Conservation (phyloP, 2,113 vertebrate species). For the Neolamprologus falcicula region DNA sequence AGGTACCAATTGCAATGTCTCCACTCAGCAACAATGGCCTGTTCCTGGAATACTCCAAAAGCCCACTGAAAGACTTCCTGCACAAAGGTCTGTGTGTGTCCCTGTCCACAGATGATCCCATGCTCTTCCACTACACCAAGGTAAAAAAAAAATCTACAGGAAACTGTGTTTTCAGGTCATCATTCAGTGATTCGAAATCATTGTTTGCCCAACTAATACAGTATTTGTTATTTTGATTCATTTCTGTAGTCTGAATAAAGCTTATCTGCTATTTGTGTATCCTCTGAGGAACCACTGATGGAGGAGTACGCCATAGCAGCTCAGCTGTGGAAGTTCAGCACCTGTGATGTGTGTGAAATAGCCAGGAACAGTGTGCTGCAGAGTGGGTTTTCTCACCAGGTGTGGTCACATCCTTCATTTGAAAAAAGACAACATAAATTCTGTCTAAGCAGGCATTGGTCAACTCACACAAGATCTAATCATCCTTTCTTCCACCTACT, state of each 20-base stretch:
- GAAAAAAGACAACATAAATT: neutral
- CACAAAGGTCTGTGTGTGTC: conserved; percentile 89
- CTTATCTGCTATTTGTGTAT: neutral
- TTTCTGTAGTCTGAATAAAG: neutral
- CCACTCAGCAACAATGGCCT: conserved; percentile 94
- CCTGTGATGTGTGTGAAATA: conserved; percentile 91
- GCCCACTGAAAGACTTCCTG: conserved; percentile 84
- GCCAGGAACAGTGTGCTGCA: conserved; percentile 91
- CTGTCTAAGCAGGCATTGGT: neutral
- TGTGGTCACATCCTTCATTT: conserved; percentile 10
- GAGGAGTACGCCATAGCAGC: conserved; percentile 96
- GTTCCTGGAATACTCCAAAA: conserved; percentile 92
- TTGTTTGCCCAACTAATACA: neutral
- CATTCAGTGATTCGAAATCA: neutral
- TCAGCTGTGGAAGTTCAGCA: conserved; percentile 94
- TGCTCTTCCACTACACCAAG: conserved; percentile 97
- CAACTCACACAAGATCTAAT: neutral
- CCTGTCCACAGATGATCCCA: conserved; percentile 89
- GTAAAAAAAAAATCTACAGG: conserved; percentile 55
- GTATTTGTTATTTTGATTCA: neutral
- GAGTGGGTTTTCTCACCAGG: conserved; percentile 85
- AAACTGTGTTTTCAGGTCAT: neutral
- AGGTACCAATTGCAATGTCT: conserved; percentile 94
- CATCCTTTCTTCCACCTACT: neutral
- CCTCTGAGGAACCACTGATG: conserved; percentile 85